A percentile compares a stretch with the other conserved stretches of the same genome.
phyloP scores from a whole-genome alignment of 1,140 invertebrate genomes.

The Sycophila sp. region DNA sequence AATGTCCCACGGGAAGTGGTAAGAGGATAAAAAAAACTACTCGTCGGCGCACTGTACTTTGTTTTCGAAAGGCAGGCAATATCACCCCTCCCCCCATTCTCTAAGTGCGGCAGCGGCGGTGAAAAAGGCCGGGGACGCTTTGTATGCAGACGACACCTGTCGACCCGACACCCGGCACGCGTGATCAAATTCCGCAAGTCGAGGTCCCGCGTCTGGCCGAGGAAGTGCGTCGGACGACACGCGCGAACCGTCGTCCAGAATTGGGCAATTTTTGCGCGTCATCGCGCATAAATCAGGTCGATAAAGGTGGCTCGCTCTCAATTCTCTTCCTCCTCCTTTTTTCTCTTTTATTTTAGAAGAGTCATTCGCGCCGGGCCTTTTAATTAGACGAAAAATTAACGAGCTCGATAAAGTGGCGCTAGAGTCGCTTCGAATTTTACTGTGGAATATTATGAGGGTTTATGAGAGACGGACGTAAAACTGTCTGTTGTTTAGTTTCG shows the following conservation, averaged over 20 bases:
- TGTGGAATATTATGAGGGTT: background rate
- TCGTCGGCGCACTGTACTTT: slow-evolving; percentile 42
- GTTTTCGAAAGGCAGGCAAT: slow-evolving; percentile 57
- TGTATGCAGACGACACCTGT: slow-evolving; percentile 56
- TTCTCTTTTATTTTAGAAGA: background rate
- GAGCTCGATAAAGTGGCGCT: background rate
- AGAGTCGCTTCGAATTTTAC: background rate
- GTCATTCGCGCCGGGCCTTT: background rate
- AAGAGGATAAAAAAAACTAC: no score
- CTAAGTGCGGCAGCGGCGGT: slow-evolving; percentile 32
- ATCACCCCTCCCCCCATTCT: slow-evolving; percentile 45
- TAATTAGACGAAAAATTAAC: no score
- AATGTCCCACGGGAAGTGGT: no score
- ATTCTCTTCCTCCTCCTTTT: background rate
- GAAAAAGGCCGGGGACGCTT: slow-evolving; percentile 39
- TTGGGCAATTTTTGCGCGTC: slow-evolving; percentile 2
- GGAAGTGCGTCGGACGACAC: background rate
- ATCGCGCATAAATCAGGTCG: background rate
- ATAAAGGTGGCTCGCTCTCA: background rate
- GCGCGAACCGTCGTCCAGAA: background rate
- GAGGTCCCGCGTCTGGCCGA: slow-evolving; percentile 10
- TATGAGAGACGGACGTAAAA: no score
- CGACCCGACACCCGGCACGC: slow-evolving; percentile 55
- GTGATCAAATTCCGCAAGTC: slow-evolving; percentile 55
- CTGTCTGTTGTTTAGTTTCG: no score